These are phyloP conservation scores for Astur gentilis DNA, from an alignment of 2,113 vertebrate species.

Conservation along the genomic window DNA sequence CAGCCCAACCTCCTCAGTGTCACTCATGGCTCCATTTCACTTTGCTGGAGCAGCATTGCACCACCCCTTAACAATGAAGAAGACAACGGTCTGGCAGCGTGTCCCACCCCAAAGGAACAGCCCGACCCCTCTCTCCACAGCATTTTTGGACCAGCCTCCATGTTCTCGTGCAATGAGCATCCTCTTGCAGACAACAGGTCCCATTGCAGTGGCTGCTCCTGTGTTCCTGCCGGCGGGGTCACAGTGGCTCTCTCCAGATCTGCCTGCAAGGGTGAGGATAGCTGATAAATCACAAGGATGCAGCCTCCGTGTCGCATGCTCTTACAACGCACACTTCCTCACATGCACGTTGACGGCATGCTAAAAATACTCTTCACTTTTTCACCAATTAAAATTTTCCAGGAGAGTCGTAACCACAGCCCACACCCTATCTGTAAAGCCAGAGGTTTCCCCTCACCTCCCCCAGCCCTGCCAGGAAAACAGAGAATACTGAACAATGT, in stretches of 20 bases:
- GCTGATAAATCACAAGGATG: neutral
- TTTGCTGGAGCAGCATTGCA: neutral
- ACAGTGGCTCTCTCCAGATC: neutral
- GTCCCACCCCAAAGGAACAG: neutral
- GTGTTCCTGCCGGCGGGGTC: neutral
- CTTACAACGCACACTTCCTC: neutral
- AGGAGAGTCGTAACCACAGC: neutral
- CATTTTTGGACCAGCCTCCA: neutral
- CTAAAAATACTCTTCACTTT: slow-evolving; percentile 27
- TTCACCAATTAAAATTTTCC: slow-evolving; percentile 32
- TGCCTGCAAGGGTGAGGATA: neutral
- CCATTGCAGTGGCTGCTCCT: neutral
- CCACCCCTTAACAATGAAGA: neutral
- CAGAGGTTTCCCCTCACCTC: slow-evolving; percentile 8
- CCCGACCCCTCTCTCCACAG: neutral
- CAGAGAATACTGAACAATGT: neutral
- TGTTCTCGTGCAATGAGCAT: neutral
- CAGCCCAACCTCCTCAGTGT: neutral
- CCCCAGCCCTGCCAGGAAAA: neutral
- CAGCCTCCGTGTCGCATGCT: neutral
- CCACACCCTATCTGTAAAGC: neutral
- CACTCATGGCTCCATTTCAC: neutral
- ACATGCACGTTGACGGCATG: neutral
- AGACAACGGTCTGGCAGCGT: neutral
- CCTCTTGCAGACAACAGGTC: neutral